Base-by-base conservation (phyloP, 2,888 invertebrate genomes). In the Zygaena filipendulae region DNA sequence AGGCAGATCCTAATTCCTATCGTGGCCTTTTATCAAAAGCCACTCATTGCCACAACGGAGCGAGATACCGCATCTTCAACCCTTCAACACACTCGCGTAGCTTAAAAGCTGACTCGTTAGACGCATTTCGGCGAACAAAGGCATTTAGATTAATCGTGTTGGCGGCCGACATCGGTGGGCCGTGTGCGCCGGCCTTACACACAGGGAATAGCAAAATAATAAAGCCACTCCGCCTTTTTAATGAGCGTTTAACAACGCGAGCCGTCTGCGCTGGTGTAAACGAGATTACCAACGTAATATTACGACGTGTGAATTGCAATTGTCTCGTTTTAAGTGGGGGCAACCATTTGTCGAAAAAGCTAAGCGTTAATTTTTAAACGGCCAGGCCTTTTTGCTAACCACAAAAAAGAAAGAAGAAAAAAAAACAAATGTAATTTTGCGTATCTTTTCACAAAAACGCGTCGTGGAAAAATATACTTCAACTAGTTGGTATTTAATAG, bases 141-240 rank as follows among this genome's bases (percentile, higher is more conserved):
- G 30, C 39, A 27, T 40, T 35, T 39, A 33, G 36, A 46, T 43
- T 51, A 39, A 35, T 43, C 42, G 44, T 40, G 40, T 43, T 36
- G 41, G 38, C 26, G n/a, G n/a, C 37, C 36, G 32, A 31, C 50
- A 35, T 35, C 40, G 33, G 37, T 36, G 36, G n/a, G 31, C 43
- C 37, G 36, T 36, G 39, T 47, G 42, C 33, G 33, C 33, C 23
- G n/a, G n/a, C n/a, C n/a, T n/a, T n/a, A n/a, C n/a, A 36, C 48
- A 51, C 48, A 52, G 38, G 40, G 52, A 57, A 59, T 54, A 45
- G 45, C 52, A 45, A 48, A 52, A 47, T 48, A 52, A 50, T 57
- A 53, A 51, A 47, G 43, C 49, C 42, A 40, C 39, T 53, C 54
- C 54, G 46, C 48, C 47, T 49, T 59, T 59, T 52, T 57, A 59